Evolutionary conservation across 2,113 vertebrate species (phyloP).

Genomic region (Phyllopteryx taeniolatus): DNA sequence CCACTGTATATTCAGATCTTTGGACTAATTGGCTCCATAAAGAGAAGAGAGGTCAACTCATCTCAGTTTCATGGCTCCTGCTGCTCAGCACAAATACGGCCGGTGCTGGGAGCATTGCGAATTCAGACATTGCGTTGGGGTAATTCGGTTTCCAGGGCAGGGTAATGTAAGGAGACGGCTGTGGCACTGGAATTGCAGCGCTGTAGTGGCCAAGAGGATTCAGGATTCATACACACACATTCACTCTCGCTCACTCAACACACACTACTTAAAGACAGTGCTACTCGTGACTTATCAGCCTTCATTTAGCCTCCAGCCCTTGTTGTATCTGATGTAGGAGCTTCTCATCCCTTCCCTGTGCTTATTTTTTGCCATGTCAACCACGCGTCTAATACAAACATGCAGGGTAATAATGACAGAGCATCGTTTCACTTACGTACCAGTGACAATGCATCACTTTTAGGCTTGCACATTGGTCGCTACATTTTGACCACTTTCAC

Average conservation of each 20-base stretch:
- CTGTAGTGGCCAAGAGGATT: slow-evolving; percentile 34
- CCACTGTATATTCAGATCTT: no score
- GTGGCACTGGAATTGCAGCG: slow-evolving; percentile 23
- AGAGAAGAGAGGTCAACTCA: no score
- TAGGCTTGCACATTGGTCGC: neutral
- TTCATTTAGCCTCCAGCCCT: neutral
- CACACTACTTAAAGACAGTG: neutral
- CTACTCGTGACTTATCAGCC: slow-evolving; percentile 10
- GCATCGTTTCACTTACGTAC: neutral
- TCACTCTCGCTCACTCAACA: slow-evolving; percentile 1
- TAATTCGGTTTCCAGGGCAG: slow-evolving; percentile 36
- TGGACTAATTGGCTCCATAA: no score
- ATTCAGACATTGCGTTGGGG: slow-evolving; percentile 17
- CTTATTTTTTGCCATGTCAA: neutral
- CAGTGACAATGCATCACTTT: neutral
- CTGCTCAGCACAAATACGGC: neutral
- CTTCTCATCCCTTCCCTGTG: neutral
- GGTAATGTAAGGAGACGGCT: slow-evolving; percentile 34
- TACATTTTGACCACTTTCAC: no score
- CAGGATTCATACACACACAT: slow-evolving; percentile 38
- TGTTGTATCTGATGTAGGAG: neutral
- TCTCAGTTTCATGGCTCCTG: neutral
- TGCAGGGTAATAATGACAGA: neutral
- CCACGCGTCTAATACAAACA: neutral
- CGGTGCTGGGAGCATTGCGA: neutral